These are phyloP conservation scores for Bombylius discolor DNA, from an alignment of 2,888 invertebrate species.

Conservation along the genomic window DNA sequence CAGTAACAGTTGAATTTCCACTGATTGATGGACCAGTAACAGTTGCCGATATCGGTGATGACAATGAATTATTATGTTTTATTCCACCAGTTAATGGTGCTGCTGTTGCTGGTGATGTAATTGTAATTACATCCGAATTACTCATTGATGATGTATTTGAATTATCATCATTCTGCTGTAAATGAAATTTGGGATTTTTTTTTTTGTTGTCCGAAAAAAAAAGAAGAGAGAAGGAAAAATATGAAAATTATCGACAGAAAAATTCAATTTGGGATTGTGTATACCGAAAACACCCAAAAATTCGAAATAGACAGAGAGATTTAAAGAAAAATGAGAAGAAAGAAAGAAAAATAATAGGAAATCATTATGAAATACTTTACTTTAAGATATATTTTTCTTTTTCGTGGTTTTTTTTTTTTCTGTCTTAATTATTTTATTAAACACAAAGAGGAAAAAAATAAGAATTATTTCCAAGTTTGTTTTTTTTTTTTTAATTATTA, in stretches of 20 bases:
- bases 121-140: slow-evolving; percentile 24
- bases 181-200: neutral
- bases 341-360: too few species aligned
- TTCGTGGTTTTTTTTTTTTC: too few species aligned
- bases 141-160: slow-evolving; percentile 28
- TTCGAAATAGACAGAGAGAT: too few species aligned
- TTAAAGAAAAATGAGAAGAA: neutral
- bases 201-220: neutral
- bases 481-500: neutral
- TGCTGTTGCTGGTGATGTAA: slow-evolving; percentile 21
- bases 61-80: slow-evolving; percentile 3
- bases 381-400: too few species aligned
- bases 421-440: too few species aligned
- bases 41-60: slow-evolving; percentile 2
- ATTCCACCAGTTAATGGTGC: slow-evolving; percentile 17
- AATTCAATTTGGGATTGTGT: neutral
- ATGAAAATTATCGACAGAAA: neutral
- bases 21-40: slow-evolving; percentile 13
- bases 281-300: too few species aligned
- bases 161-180: slow-evolving; percentile 25
- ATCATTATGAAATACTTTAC: too few species aligned
- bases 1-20: slow-evolving; percentile 5
- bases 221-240: neutral
- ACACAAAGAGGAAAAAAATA: too few species aligned
- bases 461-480: too few species aligned